Conservation (phyloP, 2,797 vertebrate species). For the Hemitrygon akajei region DNA sequence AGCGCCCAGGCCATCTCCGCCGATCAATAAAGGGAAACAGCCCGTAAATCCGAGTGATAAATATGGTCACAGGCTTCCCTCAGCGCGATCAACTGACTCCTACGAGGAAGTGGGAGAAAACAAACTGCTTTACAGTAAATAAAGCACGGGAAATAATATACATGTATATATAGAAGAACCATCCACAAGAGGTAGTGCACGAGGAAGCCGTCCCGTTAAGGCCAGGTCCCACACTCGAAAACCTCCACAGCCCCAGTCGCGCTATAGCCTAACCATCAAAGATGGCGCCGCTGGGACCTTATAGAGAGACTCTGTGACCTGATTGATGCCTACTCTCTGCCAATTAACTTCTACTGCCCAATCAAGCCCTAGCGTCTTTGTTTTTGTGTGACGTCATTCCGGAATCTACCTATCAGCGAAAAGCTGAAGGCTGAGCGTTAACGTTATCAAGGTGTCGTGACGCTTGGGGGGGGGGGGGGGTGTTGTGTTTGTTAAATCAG, state of each 20-base stretch:
- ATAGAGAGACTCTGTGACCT: not conserved
- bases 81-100: too few species aligned
- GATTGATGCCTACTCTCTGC: not conserved
- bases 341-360: not conserved
- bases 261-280: not conserved
- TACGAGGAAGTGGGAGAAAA: not conserved
- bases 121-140: not conserved
- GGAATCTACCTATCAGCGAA: not conserved
- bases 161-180: too few species aligned
- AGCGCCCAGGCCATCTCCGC: slow-evolving; percentile 84
- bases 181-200: not conserved
- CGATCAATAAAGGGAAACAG: not conserved
- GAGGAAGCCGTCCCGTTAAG: not conserved
- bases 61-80: too few species aligned
- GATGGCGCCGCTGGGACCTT: not conserved
- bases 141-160: not conserved
- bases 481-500: not conserved
- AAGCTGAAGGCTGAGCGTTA: not conserved
- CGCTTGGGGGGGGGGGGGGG: not conserved
- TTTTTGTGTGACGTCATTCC: not conserved
- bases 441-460: not conserved
- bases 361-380: not conserved
- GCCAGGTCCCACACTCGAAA: not conserved
- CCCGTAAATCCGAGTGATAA: not conserved
- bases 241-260: not conserved